Conservation (phyloP, 2,797 vertebrate genomes). For the Odontamblyopus rebecca region DNA sequence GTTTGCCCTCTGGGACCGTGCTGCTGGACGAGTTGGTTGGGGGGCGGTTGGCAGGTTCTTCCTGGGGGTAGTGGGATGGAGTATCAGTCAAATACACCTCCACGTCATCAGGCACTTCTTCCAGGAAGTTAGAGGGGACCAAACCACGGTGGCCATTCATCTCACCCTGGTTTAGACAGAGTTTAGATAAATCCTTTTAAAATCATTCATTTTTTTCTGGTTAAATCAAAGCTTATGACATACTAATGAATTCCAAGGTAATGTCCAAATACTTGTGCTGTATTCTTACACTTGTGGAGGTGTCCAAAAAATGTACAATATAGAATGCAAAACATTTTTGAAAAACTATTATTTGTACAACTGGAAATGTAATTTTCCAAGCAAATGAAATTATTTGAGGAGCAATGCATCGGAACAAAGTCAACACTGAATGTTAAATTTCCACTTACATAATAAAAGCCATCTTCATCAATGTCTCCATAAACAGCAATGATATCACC, state of each 20-base stretch:
- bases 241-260: neutral
- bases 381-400: neutral
- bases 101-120: constrained; percentile 99
- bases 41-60: constrained; percentile 68
- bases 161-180: constrained; percentile 80
- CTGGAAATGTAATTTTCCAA: no score
- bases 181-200: neutral
- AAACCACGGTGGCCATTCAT: constrained; percentile 94
- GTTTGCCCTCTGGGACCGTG: constrained; percentile 84
- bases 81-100: constrained; percentile 95
- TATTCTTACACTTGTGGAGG: neutral
- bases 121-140: constrained; percentile 98
- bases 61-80: constrained; percentile 81
- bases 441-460: constrained; percentile 89
- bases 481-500: constrained; percentile 95
- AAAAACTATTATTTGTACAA: no score
- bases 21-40: constrained; percentile 48
- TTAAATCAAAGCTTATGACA: neutral
- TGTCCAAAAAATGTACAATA: neutral
- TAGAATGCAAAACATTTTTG: no score
- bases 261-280: neutral
- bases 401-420: neutral
- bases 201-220: neutral
- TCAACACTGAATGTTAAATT: neutral
- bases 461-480: constrained; percentile 96